Evolutionary conservation across 2,113 vertebrate genomes (phyloP).

Genomic region (Theristicus caerulescens): DNA sequence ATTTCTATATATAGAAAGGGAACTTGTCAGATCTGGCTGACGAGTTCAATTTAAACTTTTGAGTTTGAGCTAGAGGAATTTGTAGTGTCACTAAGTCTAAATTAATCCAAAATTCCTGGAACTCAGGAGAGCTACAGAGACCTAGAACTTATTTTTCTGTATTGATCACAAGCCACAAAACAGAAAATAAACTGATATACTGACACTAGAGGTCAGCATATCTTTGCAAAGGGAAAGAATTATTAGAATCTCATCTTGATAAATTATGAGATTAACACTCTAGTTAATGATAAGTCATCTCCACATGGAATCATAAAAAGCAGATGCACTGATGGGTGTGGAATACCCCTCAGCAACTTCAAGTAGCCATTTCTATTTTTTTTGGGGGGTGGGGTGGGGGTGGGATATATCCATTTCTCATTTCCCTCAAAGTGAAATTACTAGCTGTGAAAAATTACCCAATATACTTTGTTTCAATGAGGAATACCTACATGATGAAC

Average conservation of each 20-base stretch:
- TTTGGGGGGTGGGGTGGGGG: rapidly evolving
- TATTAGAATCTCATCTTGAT: neutral
- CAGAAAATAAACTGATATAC: neutral
- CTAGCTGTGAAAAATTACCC: neutral
- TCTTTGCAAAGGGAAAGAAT: neutral
- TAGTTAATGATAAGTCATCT: neutral
- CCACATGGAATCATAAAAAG: neutral
- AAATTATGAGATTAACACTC: neutral
- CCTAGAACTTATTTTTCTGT: constrained; percentile 18
- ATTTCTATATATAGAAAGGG: neutral
- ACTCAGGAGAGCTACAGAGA: neutral
- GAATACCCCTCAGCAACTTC: neutral
- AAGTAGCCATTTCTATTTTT: neutral
- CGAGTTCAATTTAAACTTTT: constrained; percentile 20
- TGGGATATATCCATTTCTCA: neutral
- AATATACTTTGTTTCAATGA: neutral
- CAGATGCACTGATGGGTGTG: neutral
- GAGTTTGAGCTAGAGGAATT: neutral
- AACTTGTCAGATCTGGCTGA: constrained; percentile 26
- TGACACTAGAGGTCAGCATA: constrained; percentile 53
- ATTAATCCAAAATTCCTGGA: constrained; percentile 45
- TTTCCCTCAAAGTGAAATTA: neutral
- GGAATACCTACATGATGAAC: too few species aligned
- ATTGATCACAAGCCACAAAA: constrained; percentile 10
- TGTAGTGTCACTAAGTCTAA: neutral